These are phyloP conservation scores for Epizoanthus ramosus DNA, from an alignment of 92 coral and sea anemone genomes.

Conservation along the genomic window DNA sequence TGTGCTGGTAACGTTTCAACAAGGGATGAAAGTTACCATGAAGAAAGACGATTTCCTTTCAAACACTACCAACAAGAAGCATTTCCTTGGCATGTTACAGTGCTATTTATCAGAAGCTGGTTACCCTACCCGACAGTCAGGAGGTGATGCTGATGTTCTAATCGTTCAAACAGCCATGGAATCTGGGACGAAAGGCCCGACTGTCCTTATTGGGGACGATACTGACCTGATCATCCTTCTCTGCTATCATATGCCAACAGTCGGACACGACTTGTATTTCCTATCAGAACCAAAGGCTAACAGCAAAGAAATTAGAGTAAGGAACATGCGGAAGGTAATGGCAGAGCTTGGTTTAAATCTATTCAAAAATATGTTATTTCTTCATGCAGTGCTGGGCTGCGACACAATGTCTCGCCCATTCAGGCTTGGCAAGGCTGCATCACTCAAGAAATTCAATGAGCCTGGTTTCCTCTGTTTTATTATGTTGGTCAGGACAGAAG, in stretches of 20 bases:
- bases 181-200: background rate
- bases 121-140: constrained; percentile 18
- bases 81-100: constrained; percentile 15
- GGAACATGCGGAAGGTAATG: constrained; percentile 25
- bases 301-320: constrained; percentile 11
- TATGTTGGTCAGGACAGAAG: too few species aligned
- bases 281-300: constrained; percentile 28
- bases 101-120: constrained; percentile 37
- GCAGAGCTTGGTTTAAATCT: constrained; percentile 14
- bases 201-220: constrained; percentile 39
- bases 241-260: constrained; percentile 36
- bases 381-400: constrained; percentile 32
- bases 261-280: constrained; percentile 29
- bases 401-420: constrained; percentile 33
- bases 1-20: constrained; percentile 24
- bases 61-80: constrained; percentile 39
- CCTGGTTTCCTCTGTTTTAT: background rate
- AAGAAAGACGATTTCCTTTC: constrained; percentile 42
- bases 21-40: constrained; percentile 37
- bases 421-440: constrained; percentile 9
- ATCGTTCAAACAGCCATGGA: constrained; percentile 33
- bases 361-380: constrained; percentile 26
- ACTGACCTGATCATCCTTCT: constrained; percentile 36
- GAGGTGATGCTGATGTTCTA: constrained; percentile 33
- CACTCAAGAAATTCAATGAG: constrained; percentile 22